Evolutionary conservation across 2,797 vertebrate genomes (phyloP), one percentile per base, ranked within the genome.

Genomic region (Steatocranus sp.): DNA sequence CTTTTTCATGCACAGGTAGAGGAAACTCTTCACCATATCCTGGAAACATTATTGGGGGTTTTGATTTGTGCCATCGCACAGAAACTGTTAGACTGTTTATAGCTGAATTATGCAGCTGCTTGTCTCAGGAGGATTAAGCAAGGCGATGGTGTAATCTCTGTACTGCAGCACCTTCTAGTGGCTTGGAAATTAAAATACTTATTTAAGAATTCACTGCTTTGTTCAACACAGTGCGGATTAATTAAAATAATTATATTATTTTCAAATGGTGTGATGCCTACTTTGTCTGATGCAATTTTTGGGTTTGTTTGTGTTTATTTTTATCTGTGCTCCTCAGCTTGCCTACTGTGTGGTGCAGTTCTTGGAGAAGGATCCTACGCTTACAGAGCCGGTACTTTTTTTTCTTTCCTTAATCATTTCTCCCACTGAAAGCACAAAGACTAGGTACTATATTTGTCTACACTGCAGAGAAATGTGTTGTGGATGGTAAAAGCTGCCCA

Each of bases 341-440:
- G 98, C 98, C 70, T 99, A 99, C 94, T 99, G 99, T 93, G 98
- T 99, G 76, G 98, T 99, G 85, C 99, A 99, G 96, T 99, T 99
- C 94, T 94, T 99, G 96, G 99, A 99, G 93, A 99, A 99, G 94
- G 99, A 99, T 87, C 96, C 98, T 49, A 97, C 97, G 41, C 96
- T 99, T 91, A 99, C 98, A 84, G 98, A 99, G 90, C 97, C 97
- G 89, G 98, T 99, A 97, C 66, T 76, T 75, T 73, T 77, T 46
- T 53, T 68, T 70, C 30, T 25, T 56, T 56, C 27, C 17, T 25
- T 68, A 43, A 66, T 58, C 53, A 75, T 81, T 81, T 82, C 80
- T 84, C 88, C 84, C 76, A 90, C 89, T 89, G 49, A 84, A 80
- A 84, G 79, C 80, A 76, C 20, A 87, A 43, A 70, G 80, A 82